Evolutionary conservation across 1,140 invertebrate genomes (phyloP).

Genomic region (Brachionus manjavacas): DNA sequence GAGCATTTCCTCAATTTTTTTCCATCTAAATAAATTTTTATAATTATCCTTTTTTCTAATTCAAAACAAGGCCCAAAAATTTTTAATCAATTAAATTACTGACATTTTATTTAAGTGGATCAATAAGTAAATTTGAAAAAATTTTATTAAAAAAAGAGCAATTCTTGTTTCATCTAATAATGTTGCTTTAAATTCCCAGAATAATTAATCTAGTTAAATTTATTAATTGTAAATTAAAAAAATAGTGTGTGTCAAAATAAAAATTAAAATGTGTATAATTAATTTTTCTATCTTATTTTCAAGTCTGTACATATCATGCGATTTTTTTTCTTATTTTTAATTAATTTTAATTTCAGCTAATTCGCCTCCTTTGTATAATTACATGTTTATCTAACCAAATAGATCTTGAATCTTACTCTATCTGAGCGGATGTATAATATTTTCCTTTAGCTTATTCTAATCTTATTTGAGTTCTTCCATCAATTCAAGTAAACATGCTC

Average conservation of each 20-base stretch:
- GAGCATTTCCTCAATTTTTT: constrained; percentile 20
- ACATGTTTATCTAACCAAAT: background rate
- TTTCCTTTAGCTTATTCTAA: background rate
- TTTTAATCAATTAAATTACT: no score
- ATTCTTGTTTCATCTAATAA: background rate
- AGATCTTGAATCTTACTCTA: background rate
- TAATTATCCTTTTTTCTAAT: background rate
- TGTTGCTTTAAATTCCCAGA: background rate
- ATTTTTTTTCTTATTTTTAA: background rate
- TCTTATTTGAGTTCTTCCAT: background rate
- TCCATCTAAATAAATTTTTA: background rate
- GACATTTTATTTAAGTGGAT: no score
- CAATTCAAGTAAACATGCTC: background rate
- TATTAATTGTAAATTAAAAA: background rate
- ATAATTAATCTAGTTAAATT: no score
- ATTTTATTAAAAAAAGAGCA: no score
- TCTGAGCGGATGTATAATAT: background rate
- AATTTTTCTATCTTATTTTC: no score
- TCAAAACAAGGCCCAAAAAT: no score
- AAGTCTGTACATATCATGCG: background rate
- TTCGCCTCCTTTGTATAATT: background rate
- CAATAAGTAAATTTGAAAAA: no score
- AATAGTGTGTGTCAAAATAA: background rate
- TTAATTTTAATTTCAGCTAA: background rate
- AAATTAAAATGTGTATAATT: no score